These are phyloP conservation scores for Drosophila sucinea DNA, from an alignment of 1,140 invertebrate species.

Conservation along the genomic window DNA sequence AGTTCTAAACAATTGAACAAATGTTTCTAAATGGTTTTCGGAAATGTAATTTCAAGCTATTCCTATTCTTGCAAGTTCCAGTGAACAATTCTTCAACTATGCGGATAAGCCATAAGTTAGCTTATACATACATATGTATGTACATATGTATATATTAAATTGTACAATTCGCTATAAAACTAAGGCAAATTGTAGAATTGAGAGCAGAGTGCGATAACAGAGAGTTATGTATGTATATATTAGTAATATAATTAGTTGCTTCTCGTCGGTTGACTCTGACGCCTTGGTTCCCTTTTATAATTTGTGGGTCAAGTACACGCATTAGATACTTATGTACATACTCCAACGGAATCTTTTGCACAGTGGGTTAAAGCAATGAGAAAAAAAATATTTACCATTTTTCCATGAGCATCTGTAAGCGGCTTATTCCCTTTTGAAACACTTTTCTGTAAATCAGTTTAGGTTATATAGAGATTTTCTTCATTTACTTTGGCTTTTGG, in stretches of 20 bases:
- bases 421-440: not conserved
- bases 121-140: not conserved
- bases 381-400: conserved; percentile 42
- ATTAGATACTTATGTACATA: not conserved
- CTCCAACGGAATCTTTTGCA: not conserved
- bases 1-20: not conserved
- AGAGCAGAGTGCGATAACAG: conserved; percentile 13
- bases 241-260: not conserved
- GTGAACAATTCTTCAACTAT: not conserved
- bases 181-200: conserved; percentile 58
- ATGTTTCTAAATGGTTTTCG: not conserved
- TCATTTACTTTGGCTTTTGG: conserved; percentile 32
- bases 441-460: conserved; percentile 46
- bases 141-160: conserved; percentile 5
- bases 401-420: conserved; percentile 13
- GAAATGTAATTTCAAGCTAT: not conserved
- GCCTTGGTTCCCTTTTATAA: conserved; percentile 36
- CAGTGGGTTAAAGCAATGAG: conserved; percentile 2
- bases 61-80: conserved; percentile 2
- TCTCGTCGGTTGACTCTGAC: not conserved
- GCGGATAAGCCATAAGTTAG: conserved; percentile 7
- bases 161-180: conserved; percentile 42
- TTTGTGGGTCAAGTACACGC: conserved; percentile 73
- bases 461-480: conserved; percentile 31
- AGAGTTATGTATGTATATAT: conserved; percentile 8